Conservation (phyloP, 2,113 vertebrate species). For the Mystacornis crossleyi region DNA sequence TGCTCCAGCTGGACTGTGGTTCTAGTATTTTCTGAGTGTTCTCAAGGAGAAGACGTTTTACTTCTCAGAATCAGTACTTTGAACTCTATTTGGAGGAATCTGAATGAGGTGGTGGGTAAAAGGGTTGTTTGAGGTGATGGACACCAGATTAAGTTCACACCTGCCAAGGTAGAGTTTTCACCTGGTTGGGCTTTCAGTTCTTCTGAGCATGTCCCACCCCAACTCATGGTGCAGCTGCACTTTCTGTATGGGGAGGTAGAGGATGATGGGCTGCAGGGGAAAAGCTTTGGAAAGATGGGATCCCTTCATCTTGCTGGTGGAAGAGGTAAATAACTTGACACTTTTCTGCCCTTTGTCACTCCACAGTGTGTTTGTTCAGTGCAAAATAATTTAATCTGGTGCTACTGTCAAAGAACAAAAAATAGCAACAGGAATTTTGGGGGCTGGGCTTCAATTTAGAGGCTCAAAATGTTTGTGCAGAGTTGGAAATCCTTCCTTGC, state of each 20-base stretch:
- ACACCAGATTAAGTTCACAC: neutral
- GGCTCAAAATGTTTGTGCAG: neutral
- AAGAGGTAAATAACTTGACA: neutral
- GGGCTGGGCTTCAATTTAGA: neutral
- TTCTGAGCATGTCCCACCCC: neutral
- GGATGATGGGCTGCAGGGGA: neutral
- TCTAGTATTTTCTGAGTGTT: neutral
- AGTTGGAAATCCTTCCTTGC: neutral
- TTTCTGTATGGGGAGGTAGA: neutral
- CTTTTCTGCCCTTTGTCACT: neutral
- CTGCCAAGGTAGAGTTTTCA: neutral
- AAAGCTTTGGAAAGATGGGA: neutral
- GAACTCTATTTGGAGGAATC: neutral
- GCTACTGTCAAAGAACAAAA: neutral
- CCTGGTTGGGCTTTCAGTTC: neutral
- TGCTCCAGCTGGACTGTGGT: neutral
- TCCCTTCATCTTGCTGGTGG: neutral
- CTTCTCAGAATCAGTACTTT: neutral
- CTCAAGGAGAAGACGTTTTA: neutral
- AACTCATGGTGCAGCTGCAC: neutral
- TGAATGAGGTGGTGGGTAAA: neutral
- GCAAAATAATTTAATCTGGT: neutral
- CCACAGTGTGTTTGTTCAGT: neutral
- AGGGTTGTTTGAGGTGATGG: neutral
- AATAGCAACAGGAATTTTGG: neutral